A percentile compares a stretch with the other conserved stretches of the same genome.
Evolutionary conservation across 2,888 invertebrate genomes (phyloP).

Genomic region (Apeira syringaria): DNA sequence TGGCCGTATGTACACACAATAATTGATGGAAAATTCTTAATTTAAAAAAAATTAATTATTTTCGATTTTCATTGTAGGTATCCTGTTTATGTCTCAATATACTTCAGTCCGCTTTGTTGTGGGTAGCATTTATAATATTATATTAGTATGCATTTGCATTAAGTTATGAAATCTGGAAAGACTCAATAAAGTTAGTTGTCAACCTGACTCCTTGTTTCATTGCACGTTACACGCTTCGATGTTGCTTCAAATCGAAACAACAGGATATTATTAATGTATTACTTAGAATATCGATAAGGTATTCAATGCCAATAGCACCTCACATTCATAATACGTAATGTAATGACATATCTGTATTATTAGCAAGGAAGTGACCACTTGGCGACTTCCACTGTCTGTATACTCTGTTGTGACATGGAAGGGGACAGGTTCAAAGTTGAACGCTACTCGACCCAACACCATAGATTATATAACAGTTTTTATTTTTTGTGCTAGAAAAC

Average conservation of each 20-base stretch:
- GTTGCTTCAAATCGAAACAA: background rate
- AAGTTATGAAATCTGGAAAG: no score
- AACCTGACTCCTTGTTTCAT: no score
- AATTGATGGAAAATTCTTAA: no score
- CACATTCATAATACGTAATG: constrained; percentile 1
- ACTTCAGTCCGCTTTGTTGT: background rate
- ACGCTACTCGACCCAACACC: constrained; percentile 1
- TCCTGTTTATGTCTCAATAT: background rate
- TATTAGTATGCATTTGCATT: no score
- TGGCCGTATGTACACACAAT: no score
- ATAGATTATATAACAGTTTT: no score
- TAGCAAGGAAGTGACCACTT: constrained; percentile 43
- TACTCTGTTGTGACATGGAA: constrained; percentile 25
- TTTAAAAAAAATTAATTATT: no score
- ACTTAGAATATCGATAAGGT: background rate
- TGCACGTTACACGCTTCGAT: no score
- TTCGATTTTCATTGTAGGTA: no score
- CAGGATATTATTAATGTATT: background rate
- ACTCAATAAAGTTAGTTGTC: no score
- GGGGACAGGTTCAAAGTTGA: constrained; percentile 3
- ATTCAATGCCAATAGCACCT: background rate
- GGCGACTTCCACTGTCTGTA: constrained; percentile 31
- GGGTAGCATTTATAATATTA: no score
- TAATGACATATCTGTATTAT: constrained; percentile 11
- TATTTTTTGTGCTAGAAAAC: no score